phyloP scores from a whole-genome alignment of 2,888 invertebrate genomes.

The Tridacna gigas region DNA sequence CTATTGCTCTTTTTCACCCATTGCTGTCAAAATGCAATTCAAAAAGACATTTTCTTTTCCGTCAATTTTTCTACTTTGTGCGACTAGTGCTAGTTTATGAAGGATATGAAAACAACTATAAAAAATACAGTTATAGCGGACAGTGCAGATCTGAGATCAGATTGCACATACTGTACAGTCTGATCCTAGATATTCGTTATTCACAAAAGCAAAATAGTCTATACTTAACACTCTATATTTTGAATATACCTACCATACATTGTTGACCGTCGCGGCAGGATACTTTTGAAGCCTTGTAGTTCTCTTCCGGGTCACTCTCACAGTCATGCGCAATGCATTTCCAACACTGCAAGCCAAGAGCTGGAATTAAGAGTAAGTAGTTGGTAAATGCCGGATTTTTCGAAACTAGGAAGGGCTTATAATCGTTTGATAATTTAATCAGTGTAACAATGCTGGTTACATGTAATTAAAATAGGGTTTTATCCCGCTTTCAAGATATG shows the following conservation, averaged over 20 bases:
- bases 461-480: too few relatives aligned
- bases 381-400: background rate
- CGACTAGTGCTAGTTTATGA: too few relatives aligned
- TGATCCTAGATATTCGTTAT: background rate
- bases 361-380: slow-evolving; percentile 20
- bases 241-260: slow-evolving; percentile 65
- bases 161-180: background rate
- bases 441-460: too few relatives aligned
- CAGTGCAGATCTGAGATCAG: background rate
- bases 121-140: background rate
- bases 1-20: too few relatives aligned
- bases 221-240: background rate
- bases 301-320: slow-evolving; percentile 59
- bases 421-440: too few relatives aligned
- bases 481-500: too few relatives aligned
- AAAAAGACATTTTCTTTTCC: too few relatives aligned
- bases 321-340: slow-evolving; percentile 72
- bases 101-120: too few relatives aligned
- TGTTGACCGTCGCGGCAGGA: slow-evolving; percentile 57
- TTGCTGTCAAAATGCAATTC: too few relatives aligned
- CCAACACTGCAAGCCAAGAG: slow-evolving; percentile 63
- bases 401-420: too few relatives aligned
- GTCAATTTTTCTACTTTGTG: too few relatives aligned
- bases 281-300: slow-evolving; percentile 63
- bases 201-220: background rate